Evolutionary conservation across 2,797 vertebrate genomes (phyloP), one percentile per base, ranked within the genome.

Genomic region (Phyllotis vaccarum): DNA sequence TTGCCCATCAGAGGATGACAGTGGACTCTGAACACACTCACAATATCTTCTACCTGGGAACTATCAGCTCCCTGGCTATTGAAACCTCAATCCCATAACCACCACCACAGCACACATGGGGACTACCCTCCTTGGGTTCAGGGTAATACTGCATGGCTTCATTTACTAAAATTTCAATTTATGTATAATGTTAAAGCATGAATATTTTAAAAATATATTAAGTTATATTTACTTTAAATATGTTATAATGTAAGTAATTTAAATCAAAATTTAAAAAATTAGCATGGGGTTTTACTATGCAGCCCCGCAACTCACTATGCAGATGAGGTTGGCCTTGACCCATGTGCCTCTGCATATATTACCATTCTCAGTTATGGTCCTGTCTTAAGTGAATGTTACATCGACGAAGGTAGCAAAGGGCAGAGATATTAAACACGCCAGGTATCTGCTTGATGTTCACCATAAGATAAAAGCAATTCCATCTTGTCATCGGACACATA

Each of bases 151-250:
- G 11, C 16, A 49, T 13, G 58, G 37, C 34, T 64, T 75, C 13
- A 8, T 17, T 76, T 72, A 90, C 22, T 2, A 81, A 75, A 72
- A 31, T 37, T 76, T 58, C 52, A 87, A 85, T 6, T 60, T 95
- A 46, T 43, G 11, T 52, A 83, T 12, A 46, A 13, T 19, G 83
- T 80, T 54, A 91, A 93, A 91, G 60, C 27, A 43, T 22, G 40
- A 19, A 11, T 31, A 29, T 37, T 37, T 31, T 40, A 46, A 46
- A 64, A 27, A 31, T 43, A 83, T 46, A 27, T 34, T 60, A 74
- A 49, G 31, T 31, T 43, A 6, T 64, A 27, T 75, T 95, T 90
- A 83, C 34, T 80, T 21, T 90, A 62, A 86, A 95, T 87, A 74
- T n/a, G 83, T 46, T n/a, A 66, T 79, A 80, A 90, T n/a, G 7